Conservation (phyloP, 2,888 invertebrate species). For the Empis livida region DNA sequence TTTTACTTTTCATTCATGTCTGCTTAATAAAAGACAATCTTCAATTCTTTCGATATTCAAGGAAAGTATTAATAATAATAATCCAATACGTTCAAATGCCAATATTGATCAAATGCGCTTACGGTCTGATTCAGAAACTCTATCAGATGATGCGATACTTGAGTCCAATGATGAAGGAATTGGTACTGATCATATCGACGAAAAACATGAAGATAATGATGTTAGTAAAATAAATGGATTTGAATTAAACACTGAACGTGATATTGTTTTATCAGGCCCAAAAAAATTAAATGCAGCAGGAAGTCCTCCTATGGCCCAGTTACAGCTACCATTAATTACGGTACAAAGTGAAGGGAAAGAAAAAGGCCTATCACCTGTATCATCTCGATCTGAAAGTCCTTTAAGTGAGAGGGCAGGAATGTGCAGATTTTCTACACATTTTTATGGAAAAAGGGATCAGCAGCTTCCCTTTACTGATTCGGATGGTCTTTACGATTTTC, state of each 20-base stretch:
- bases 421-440: conserved; percentile 56
- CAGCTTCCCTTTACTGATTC: conserved; percentile 61
- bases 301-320: conserved; percentile 32
- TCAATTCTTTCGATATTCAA: conserved; percentile 45
- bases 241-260: conserved; percentile 37
- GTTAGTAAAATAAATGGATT: conserved; percentile 52
- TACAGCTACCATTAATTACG: conserved; percentile 48
- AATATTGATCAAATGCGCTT: conserved; percentile 34
- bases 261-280: conserved; percentile 34
- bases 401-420: conserved; percentile 58
- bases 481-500: conserved; percentile 67
- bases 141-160: conserved; percentile 55
- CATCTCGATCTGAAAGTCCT: conserved; percentile 67
- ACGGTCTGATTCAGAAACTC: conserved; percentile 59
- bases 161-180: conserved; percentile 69
- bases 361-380: conserved; percentile 54
- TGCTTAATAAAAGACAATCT: conserved; percentile 45
- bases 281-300: conserved; percentile 44
- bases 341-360: conserved; percentile 44
- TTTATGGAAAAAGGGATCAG: conserved; percentile 52
- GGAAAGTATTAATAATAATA: conserved; percentile 35
- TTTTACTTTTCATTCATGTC: conserved; percentile 23
- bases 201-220: conserved; percentile 58
- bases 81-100: conserved; percentile 1
- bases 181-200: conserved; percentile 55